Conservation (phyloP, 2,113 vertebrate species). For the Callionymus lyra region DNA sequence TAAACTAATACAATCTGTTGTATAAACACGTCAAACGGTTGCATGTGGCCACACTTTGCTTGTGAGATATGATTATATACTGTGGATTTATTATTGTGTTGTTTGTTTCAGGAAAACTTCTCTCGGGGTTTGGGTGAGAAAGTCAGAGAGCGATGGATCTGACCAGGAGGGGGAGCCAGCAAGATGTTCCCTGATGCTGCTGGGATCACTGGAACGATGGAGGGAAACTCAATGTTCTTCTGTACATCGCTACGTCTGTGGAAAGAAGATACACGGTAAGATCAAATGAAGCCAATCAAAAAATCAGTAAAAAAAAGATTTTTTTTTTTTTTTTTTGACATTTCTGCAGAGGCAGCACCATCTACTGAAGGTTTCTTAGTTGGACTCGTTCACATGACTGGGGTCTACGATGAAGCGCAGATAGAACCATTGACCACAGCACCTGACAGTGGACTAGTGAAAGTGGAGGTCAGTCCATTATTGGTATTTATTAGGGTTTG, state of each 20-base stretch:
- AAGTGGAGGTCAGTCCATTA: constrained; percentile 64
- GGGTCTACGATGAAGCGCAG: constrained; percentile 30
- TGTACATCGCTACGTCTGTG: constrained; percentile 51
- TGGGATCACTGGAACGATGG: constrained; percentile 39
- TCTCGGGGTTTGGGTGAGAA: constrained; percentile 53
- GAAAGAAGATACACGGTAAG: constrained; percentile 46
- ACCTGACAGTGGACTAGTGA: constrained; percentile 33
- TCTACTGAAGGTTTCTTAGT: constrained; percentile 50
- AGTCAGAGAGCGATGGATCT: background rate
- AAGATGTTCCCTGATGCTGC: constrained; percentile 52
- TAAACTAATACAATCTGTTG: too few species aligned
- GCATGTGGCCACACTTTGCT: too few species aligned
- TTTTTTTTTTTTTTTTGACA: background rate
- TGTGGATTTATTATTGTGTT: background rate
- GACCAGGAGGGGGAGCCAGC: constrained; percentile 2
- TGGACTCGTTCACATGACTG: constrained; percentile 58
- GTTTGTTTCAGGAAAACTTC: constrained; percentile 26
- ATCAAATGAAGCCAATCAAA: background rate
- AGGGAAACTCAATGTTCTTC: constrained; percentile 38
- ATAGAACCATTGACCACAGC: constrained; percentile 19
- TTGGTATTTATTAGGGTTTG: too few species aligned
- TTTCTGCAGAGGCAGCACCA: constrained; percentile 48
- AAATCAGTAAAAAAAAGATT: background rate
- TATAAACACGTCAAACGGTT: too few species aligned
- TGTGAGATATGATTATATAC: too few species aligned